Evolutionary conservation across 2,888 invertebrate species (phyloP).

Genomic region (Ophonus ardosiacus): DNA sequence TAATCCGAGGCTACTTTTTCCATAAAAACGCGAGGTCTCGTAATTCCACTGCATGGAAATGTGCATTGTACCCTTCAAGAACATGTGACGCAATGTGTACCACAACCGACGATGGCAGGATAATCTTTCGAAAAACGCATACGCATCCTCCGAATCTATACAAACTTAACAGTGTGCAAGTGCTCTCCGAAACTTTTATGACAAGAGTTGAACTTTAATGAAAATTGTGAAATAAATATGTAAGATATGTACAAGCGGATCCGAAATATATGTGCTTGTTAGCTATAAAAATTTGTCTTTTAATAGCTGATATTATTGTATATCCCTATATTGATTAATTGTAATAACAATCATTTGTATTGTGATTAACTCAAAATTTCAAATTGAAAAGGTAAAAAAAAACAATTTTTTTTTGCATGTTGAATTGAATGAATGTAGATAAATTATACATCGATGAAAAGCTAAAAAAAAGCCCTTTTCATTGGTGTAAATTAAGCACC

Average conservation of each 20-base stretch:
- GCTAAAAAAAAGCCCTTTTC: no score
- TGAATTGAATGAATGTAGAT: no score
- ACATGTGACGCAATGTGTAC: constrained; percentile 72
- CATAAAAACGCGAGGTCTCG: constrained; percentile 72
- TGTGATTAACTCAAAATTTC: no score
- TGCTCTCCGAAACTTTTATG: neutral
- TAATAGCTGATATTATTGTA: no score
- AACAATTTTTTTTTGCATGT: no score
- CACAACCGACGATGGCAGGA: constrained; percentile 68
- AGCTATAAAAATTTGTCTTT: no score
- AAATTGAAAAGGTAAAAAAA: no score
- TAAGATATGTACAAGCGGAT: neutral
- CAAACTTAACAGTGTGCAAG: constrained; percentile 38
- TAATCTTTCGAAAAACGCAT: constrained; percentile 69
- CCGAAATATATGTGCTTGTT: neutral
- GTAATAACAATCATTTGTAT: no score
- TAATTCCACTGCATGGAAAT: constrained; percentile 73
- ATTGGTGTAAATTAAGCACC: no score
- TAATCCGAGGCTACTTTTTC: constrained; percentile 71
- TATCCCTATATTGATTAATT: no score
- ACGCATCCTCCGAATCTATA: constrained; percentile 67
- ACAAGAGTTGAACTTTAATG: neutral
- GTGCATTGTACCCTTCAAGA: constrained; percentile 71
- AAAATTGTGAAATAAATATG: neutral
- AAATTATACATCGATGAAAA: no score